phyloP scores from a whole-genome alignment of 2,797 vertebrate species.

The Heliangelus exortis region DNA sequence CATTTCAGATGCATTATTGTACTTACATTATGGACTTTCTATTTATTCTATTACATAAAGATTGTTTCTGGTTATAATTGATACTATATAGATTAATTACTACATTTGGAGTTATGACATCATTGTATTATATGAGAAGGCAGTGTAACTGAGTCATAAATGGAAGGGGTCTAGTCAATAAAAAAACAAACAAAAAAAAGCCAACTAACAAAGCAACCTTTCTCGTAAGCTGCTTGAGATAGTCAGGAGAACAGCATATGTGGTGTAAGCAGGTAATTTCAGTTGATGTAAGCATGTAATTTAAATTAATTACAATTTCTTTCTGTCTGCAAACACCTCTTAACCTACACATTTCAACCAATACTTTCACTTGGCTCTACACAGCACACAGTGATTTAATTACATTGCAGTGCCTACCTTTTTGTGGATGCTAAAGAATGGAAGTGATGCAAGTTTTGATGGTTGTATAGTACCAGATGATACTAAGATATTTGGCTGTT shows the following conservation, averaged over 20 bases:
- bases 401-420: slow-evolving; percentile 59
- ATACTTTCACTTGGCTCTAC: not conserved
- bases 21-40: not conserved
- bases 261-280: not conserved
- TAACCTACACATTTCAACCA: slow-evolving; percentile 3
- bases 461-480: not conserved
- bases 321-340: slow-evolving; percentile 37
- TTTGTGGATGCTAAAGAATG: slow-evolving; percentile 41
- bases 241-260: not conserved
- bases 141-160: not conserved
- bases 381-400: slow-evolving; percentile 20
- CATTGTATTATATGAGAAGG: not conserved
- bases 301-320: slow-evolving; percentile 38
- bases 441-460: slow-evolving; percentile 34
- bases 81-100: not conserved
- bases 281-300: not conserved
- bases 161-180: not conserved
- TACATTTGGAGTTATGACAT: not conserved
- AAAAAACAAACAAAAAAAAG: not conserved
- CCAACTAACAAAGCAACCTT: accelerated
- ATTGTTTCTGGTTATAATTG: not conserved
- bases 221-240: not conserved
- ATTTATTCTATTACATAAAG: not conserved
- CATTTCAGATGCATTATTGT: not conserved
- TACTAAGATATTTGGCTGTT: slow-evolving; percentile 61